Conservation (phyloP, 1,140 invertebrate species). For the Drosophila gunungcola region DNA sequence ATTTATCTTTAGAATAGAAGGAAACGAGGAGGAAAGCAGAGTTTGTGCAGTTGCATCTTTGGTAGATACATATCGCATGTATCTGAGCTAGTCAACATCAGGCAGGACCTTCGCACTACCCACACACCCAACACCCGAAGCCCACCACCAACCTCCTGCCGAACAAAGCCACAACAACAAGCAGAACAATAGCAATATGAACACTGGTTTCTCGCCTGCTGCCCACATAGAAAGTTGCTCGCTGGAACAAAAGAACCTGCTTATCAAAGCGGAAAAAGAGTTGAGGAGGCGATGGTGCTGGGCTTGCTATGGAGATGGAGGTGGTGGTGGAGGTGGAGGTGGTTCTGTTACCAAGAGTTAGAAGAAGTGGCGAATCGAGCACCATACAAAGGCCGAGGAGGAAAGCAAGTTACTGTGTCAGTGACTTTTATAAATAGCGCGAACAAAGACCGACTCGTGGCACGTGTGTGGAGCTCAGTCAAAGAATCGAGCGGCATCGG, state of each 20-base stretch:
- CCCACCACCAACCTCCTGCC: neutral
- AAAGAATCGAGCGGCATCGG: slow-evolving; percentile 30
- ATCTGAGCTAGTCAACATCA: slow-evolving; percentile 62
- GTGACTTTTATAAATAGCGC: slow-evolving; percentile 81
- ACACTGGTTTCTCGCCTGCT: slow-evolving; percentile 56
- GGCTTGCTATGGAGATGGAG: neutral
- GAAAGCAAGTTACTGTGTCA: slow-evolving; percentile 79
- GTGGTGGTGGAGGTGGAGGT: neutral
- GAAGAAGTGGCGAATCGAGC: slow-evolving; percentile 71
- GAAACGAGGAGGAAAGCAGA: slow-evolving; percentile 3
- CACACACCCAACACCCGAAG: slow-evolving; percentile 2
- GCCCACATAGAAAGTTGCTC: slow-evolving; percentile 64
- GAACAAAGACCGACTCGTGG: slow-evolving; percentile 73
- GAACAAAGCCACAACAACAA: slow-evolving; percentile 71
- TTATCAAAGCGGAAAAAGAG: slow-evolving; percentile 83
- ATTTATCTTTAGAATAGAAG: slow-evolving; percentile 22
- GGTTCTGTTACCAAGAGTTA: slow-evolving; percentile 46
- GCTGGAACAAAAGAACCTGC: slow-evolving; percentile 77
- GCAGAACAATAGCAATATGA: slow-evolving; percentile 67
- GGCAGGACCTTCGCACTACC: neutral
- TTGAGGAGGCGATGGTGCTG: slow-evolving; percentile 26
- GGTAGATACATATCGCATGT: slow-evolving; percentile 66
- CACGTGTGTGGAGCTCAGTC: slow-evolving; percentile 49
- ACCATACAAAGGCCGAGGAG: slow-evolving; percentile 40
- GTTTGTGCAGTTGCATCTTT: slow-evolving; percentile 45